A percentile compares a stretch with the other conserved stretches of the same genome.
Evolutionary conservation across 2,888 invertebrate genomes (phyloP).

Genomic region (Cylindroiulus punctatus): DNA sequence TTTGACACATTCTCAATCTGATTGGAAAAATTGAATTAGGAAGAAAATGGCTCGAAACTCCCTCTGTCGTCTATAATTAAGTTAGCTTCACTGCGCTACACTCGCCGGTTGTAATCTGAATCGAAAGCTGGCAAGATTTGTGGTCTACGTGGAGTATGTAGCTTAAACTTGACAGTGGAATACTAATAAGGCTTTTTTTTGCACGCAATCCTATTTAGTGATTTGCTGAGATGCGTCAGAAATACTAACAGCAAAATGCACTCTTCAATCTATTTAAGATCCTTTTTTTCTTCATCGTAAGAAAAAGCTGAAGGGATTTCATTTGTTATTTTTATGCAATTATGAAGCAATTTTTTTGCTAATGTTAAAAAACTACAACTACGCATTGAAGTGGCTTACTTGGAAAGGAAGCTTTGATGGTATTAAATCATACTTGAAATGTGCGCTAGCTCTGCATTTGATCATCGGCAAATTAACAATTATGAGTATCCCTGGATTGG

Average conservation of each 20-base stretch:
- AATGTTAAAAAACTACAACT: neutral
- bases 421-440: neutral
- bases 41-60: slow-evolving; percentile 1
- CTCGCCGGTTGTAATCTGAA: slow-evolving; percentile 25
- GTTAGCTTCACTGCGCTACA: slow-evolving; percentile 7
- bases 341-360: neutral
- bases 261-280: slow-evolving; percentile 3
- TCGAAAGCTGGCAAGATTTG: neutral
- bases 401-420: neutral
- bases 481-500: neutral
- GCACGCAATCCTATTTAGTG: slow-evolving; percentile 38
- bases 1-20: slow-evolving; percentile 38
- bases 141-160: neutral
- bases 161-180: slow-evolving; percentile 16
- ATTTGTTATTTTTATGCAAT: slow-evolving; percentile 12
- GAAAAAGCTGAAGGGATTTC: neutral
- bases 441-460: neutral
- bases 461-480: slow-evolving; percentile 31
- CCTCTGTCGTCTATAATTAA: slow-evolving; percentile 20
- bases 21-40: slow-evolving; percentile 42
- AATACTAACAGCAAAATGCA: slow-evolving; percentile 22
- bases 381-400: neutral
- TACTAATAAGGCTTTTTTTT: slow-evolving; percentile 17
- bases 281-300: neutral
- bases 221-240: slow-evolving; percentile 25